A percentile compares a stretch with the other conserved stretches of the same genome.
These are phyloP conservation scores for Hecatera dysodea DNA, from an alignment of 2,888 invertebrate genomes.

Conservation along the genomic window DNA sequence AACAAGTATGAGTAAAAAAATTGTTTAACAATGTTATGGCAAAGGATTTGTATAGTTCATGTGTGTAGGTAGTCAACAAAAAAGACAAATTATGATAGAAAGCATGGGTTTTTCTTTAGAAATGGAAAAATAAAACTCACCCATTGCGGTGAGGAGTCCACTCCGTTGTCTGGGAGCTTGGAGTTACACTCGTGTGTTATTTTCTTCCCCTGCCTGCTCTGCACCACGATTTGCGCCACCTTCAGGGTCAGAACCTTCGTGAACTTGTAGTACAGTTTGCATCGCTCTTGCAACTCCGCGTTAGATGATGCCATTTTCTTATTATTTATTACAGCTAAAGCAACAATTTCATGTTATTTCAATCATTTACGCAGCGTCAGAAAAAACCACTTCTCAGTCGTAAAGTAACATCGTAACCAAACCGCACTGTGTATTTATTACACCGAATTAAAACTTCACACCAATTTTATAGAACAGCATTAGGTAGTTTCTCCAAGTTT, in stretches of 20 bases:
- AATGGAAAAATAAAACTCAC: constrained; percentile 67
- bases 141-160: constrained; percentile 81
- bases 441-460: constrained; percentile 19
- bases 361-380: constrained; percentile 66
- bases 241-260: constrained; percentile 97
- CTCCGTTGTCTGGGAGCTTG: constrained; percentile 76
- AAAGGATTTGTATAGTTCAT: not conserved
- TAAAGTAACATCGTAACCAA: constrained; percentile 49
- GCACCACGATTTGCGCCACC: constrained; percentile 97
- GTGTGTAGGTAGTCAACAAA: not conserved
- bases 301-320: constrained; percentile 78
- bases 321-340: constrained; percentile 40
- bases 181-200: constrained; percentile 85
- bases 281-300: constrained; percentile 91
- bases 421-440: constrained; percentile 20
- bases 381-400: constrained; percentile 34
- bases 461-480: constrained; percentile 19
- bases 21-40: not conserved
- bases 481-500: constrained; percentile 7
- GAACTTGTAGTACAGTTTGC: constrained; percentile 97
- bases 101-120: not conserved
- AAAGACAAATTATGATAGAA: not conserved
- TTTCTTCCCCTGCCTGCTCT: constrained; percentile 97
- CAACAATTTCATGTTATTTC: constrained; percentile 49
- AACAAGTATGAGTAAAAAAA: not conserved